Evolutionary conservation across 2,113 vertebrate species (phyloP).

Genomic region (Chloropsis hardwickii): DNA sequence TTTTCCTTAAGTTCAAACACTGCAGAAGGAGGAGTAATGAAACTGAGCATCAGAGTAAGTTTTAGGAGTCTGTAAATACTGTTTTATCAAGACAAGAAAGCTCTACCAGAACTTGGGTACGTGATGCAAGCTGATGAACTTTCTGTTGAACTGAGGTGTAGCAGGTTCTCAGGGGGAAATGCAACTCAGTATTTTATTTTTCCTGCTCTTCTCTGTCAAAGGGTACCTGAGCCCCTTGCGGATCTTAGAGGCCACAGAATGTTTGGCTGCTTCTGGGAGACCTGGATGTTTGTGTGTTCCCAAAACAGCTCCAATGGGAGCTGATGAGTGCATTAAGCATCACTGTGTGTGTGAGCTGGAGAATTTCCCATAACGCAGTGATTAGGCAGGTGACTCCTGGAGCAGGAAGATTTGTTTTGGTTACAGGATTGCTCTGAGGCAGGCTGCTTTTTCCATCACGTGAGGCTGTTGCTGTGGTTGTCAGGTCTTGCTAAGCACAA

Average conservation of each 20-base stretch:
- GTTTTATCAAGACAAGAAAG: not conserved
- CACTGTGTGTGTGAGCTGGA: not conserved
- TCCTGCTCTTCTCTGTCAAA: not conserved
- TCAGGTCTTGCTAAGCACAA: not conserved
- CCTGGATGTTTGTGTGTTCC: not conserved
- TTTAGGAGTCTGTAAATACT: not conserved
- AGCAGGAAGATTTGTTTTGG: not conserved
- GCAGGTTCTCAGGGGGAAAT: not conserved
- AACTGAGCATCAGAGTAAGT: not conserved
- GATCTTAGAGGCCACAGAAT: not conserved
- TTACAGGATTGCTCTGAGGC: not conserved
- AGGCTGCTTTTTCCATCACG: not conserved
- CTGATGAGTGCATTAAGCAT: not conserved
- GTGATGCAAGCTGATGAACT: not conserved
- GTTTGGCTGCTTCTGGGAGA: not conserved
- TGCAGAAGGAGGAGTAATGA: not conserved
- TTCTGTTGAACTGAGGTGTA: not conserved
- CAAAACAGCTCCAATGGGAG: fast-evolving
- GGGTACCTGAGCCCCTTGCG: not conserved
- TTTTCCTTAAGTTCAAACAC: not conserved
- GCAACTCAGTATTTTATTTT: not conserved
- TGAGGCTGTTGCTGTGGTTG: not conserved
- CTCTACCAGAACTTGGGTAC: not conserved
- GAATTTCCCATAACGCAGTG: fast-evolving
- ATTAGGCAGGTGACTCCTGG: not conserved